Percentiles rank a stretch among this genome's conserved stretches.
These are phyloP conservation scores for Drosophila hydei DNA, from an alignment of 1,140 invertebrate genomes.

Conservation along the genomic window DNA sequence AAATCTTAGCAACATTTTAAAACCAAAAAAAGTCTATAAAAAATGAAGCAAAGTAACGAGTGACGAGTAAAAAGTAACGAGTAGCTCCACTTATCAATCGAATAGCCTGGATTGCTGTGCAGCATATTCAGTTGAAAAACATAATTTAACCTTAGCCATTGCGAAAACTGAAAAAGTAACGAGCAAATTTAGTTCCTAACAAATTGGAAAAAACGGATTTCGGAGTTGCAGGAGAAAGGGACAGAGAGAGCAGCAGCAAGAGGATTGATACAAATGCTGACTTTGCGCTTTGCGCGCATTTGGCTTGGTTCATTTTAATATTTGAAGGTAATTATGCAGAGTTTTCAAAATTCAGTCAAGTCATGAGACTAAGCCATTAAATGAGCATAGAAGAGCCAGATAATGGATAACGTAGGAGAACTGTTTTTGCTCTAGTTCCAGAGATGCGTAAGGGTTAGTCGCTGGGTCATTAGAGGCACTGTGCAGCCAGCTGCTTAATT, in stretches of 20 bases:
- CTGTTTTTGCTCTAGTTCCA: no score
- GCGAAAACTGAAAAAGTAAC: no score
- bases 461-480: constrained; percentile 22
- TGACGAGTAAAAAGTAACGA: background rate
- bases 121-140: no score
- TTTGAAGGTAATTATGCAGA: constrained; percentile 40
- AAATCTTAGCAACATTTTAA: no score
- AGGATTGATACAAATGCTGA: background rate
- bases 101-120: no score
- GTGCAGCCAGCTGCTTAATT: constrained; percentile 41
- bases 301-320: constrained; percentile 31
- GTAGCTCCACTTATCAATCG: background rate
- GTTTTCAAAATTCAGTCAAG: constrained; percentile 38
- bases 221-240: background rate
- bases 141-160: no score
- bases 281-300: constrained; percentile 4
- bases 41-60: background rate
- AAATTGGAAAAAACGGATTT: no score
- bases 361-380: constrained; percentile 40
- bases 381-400: background rate
- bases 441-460: constrained; percentile 17
- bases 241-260: background rate
- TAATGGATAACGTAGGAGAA: background rate
- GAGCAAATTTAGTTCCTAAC: no score
- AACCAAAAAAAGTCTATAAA: no score